Evolutionary conservation across 2,888 invertebrate species (phyloP).

Genomic region (Diloba caeruleocephala): DNA sequence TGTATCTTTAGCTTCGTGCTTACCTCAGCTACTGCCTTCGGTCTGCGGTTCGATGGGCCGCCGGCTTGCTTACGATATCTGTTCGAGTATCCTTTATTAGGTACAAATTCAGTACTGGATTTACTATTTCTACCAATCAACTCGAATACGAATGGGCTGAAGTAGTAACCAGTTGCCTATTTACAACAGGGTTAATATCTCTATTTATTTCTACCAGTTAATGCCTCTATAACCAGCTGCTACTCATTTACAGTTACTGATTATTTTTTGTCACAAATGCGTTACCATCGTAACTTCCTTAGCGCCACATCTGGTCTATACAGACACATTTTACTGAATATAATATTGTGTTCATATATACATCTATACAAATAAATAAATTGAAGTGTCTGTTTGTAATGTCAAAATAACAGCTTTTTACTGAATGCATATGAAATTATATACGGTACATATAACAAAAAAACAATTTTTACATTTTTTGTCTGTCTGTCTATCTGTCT

Average conservation of each 20-base stretch:
- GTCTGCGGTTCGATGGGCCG: too few relatives aligned
- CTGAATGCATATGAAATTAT: too few relatives aligned
- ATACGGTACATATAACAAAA: too few relatives aligned
- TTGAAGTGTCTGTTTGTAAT: too few relatives aligned
- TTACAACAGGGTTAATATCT: slow-evolving; percentile 10
- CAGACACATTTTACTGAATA: slow-evolving; percentile 28
- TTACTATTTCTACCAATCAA: background rate
- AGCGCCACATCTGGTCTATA: slow-evolving; percentile 30
- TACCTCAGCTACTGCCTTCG: background rate
- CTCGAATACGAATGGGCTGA: background rate
- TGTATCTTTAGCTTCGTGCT: background rate
- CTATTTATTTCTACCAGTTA: slow-evolving; percentile 14
- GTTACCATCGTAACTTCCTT: slow-evolving; percentile 21
- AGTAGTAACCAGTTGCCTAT: slow-evolving; percentile 3
- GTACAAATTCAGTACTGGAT: background rate
- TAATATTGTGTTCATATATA: too few relatives aligned
- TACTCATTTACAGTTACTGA: slow-evolving; percentile 20
- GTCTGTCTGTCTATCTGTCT: too few relatives aligned
- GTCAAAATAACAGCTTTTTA: too few relatives aligned
- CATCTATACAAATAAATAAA: too few relatives aligned
- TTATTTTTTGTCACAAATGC: slow-evolving; percentile 28
- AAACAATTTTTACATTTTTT: too few relatives aligned
- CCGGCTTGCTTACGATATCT: background rate
- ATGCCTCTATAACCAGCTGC: slow-evolving; percentile 28
- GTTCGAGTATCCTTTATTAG: background rate